Base-by-base conservation (phyloP, 1,140 invertebrate genomes). In the Episyrphus balteatus region DNA sequence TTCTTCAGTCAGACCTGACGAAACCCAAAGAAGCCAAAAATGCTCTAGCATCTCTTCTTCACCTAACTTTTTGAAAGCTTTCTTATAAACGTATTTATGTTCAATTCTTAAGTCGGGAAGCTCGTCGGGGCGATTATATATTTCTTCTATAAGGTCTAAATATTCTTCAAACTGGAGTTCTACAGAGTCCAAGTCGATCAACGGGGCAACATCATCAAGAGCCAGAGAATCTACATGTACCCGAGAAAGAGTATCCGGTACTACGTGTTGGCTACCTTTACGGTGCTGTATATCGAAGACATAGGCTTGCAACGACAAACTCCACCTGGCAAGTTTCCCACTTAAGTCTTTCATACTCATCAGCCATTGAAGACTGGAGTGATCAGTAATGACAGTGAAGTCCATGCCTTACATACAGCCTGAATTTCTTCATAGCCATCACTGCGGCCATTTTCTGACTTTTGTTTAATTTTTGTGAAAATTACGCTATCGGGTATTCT, bases 371-470 rank as follows among this genome's bases (percentile, higher is more conserved):
- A 77, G 53, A 11, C 67, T 59, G 33, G 58, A 54, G 48, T 75
- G 71, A 49, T 78, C 73, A 0, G 74, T 75, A n/a, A 69, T 51
- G 0, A 75, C 60, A 1, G 38, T 66, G 46, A 78, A 74, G 12
- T 64, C 47, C 10, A 48, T 56, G 3, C 63, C 64, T 45, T 68
- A 76, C 42, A 56, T 68, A 77, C 18, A 51, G 50, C n/a, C 57
- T 37, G 47, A 70, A 70, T 39, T 71, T 61, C 45, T 71, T 54
- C 2, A 76, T 55, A 3, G 59, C 63, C 51, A 56, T 61, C 8
- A 76, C 39, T 11, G 74, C 60, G 1, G 70, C 70, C 26, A 75
- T 50, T 31, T 10, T 12, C 39, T 52, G 44, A 11, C 46, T 8
- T 8, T 13, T 40, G 14, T 31, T 51, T 0, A 51, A 42, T 36